These are phyloP conservation scores for Lasioglossum calceatum DNA, from an alignment of 2,888 invertebrate genomes.

Conservation along the genomic window DNA sequence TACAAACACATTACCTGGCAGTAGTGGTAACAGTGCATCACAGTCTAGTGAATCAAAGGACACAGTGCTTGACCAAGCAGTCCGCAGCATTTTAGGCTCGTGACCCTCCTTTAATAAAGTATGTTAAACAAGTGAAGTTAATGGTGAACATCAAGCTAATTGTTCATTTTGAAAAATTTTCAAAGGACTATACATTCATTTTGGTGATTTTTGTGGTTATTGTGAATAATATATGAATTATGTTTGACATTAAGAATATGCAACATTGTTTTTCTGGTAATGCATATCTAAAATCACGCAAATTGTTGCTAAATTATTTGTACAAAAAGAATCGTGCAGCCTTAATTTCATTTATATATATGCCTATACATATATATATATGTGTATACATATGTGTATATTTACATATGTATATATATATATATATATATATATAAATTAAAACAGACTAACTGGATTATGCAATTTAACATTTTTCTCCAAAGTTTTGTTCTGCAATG, in stretches of 20 bases:
- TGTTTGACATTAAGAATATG: conserved; percentile 62
- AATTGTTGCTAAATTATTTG: conserved; percentile 68
- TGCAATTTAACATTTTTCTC: conserved; percentile 42
- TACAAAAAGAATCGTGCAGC: conserved; percentile 58
- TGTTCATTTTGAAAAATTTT: conserved; percentile 59
- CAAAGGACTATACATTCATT: conserved; percentile 50
- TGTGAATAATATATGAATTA: conserved; percentile 54
- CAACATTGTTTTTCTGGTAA: conserved; percentile 46
- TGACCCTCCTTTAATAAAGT: conserved; percentile 84
- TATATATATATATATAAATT: conserved; percentile 53
- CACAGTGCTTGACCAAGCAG: conserved; percentile 82
- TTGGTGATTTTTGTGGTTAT: conserved; percentile 56
- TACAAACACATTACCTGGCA: conserved; percentile 70
- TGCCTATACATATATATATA: background rate
- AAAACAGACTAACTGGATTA: conserved; percentile 66
- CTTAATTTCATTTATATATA: conserved; percentile 58
- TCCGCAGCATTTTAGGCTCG: conserved; percentile 83
- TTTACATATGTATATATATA: background rate
- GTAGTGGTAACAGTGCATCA: conserved; percentile 69
- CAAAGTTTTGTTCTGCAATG: conserved; percentile 75
- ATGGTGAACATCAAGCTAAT: conserved; percentile 69
- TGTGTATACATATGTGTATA: too few relatives aligned
- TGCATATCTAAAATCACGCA: conserved; percentile 56
- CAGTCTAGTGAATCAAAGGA: conserved; percentile 79
- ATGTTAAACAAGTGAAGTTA: conserved; percentile 78